Evolutionary conservation across 2,888 invertebrate genomes (phyloP), one percentile per base, ranked within the genome.

Genomic region (Pachydiplax longipennis): DNA sequence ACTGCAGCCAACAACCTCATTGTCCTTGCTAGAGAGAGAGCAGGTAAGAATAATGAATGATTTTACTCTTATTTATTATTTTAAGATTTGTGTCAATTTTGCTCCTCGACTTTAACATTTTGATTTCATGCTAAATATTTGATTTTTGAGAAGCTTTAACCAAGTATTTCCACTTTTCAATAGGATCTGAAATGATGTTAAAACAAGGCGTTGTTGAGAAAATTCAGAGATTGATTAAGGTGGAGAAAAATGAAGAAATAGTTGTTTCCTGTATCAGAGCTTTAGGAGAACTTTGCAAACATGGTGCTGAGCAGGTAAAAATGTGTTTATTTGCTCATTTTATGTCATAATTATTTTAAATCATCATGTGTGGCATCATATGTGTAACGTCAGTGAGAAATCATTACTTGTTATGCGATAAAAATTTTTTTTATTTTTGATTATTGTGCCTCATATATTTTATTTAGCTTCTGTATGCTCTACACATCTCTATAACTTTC

Each of bases 1-100:
- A 96, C 96, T 92, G 99, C 98, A 0, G 96, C 98, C 94, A 97
- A 97, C 92, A 99, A 99, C 94, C 94, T 99, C 73, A 94, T 99
- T 35, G 99, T 99, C 0, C 94, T 99, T 91, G 96, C 98, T 1
- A 96, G 98, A 92, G 99, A 99, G 93, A 95, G 96, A 91, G 96
- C 97, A n/a, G 98, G 97, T 91, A 96, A 97, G 81, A 90, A 53
- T 44, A 8, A 35, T 48, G 0, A 2, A 18, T 73, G 22, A 22
- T 65, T 22, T 10, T 73, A 25, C 73, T 25, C 73, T 73, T 18
- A 73, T 25, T 37, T 37, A 37, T 37, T 37, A 37, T 37, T 37
- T 37, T 4, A 4, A 4, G 37, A 37, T 37, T 37, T 5, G 5
- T 73, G 22, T 25, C 73, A n/a, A 31, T 18, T 31, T 73, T 8